Base-by-base conservation (phyloP, 1,140 invertebrate species). In the Psilanteris sp. region DNA sequence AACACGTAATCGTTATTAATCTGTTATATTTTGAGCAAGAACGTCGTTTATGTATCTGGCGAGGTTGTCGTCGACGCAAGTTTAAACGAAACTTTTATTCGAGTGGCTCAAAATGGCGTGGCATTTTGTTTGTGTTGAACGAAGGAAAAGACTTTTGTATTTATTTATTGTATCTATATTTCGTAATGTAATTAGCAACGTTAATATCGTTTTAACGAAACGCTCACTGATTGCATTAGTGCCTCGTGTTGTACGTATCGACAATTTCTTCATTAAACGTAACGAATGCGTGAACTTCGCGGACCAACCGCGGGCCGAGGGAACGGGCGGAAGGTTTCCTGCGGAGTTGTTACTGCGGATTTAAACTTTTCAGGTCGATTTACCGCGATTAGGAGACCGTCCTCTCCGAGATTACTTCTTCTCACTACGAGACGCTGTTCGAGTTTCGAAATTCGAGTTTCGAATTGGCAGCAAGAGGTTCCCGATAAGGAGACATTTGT, bases 281-380 rank as follows among this genome's bases (percentile, higher is more conserved):
- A 11, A 62, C 4, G 0, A 18, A 15, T 7, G 11, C 9, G 18
- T 3, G n/a, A 66, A 73, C 29, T 55, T 59, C 29, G 3, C n/a
- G 32, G 18, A 44, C 29, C 18, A 9, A 50, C 14, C 7, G 39
- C 26, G 18, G 59, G 29, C 20, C 6, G 41, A 31, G 39, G 26
- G 26, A 22, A 50, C 11, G 32, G 34, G 43, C 31, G 52, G 15
- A 4, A 29, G 8, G 16, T 39, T 72, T 77, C 44, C 62, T 66
- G 44, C 32, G 57, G 64, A 66, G 26, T 52, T 52, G 64, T 71
- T 67, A 67, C 66, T 26, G 18, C 46, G 70, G 76, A 70, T 70
- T 78, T 74, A 73, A 78, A 78, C 64, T 78, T 78, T 78, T 78
- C 76, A 74, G 70, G 70, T 71, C 62, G 76, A 70, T 78, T 78